These are phyloP conservation scores for Phoxinus dragarum DNA, from an alignment of 2,797 vertebrate genomes.

Conservation along the genomic window DNA sequence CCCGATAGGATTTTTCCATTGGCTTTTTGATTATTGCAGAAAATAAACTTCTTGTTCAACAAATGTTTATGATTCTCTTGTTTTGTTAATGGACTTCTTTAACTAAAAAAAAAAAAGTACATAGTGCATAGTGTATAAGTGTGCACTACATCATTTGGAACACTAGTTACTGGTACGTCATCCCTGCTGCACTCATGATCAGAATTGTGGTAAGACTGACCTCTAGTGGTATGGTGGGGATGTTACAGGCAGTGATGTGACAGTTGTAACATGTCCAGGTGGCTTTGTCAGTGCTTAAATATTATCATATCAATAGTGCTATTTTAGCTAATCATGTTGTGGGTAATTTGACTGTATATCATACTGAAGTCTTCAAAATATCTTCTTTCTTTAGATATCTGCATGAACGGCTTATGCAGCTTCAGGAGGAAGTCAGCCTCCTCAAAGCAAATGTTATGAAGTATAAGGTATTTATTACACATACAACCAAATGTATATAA, in stretches of 20 bases:
- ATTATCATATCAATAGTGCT: background rate
- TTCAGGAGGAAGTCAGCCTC: slow-evolving; percentile 92
- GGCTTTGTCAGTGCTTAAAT: background rate
- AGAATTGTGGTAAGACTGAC: background rate
- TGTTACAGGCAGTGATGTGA: slow-evolving; percentile 9
- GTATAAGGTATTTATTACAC: slow-evolving; percentile 86
- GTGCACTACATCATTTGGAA: background rate
- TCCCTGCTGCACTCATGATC: background rate
- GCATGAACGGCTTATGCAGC: slow-evolving; percentile 91
- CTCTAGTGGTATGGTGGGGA: slow-evolving; percentile 7
- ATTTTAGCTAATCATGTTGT: background rate
- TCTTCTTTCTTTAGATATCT: slow-evolving; percentile 85
- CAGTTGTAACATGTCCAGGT: background rate
- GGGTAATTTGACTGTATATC: background rate
- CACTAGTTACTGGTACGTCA: background rate
- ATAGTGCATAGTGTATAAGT: background rate
- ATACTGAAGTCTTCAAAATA: background rate
- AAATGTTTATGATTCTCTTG: background rate
- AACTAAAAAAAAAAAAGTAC: background rate
- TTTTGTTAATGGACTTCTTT: background rate
- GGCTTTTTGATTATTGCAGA: background rate
- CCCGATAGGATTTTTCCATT: background rate
- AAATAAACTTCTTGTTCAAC: background rate
- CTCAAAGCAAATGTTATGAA: slow-evolving; percentile 93
- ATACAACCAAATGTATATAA: background rate